Evolutionary conservation across 1,140 invertebrate species (phyloP).

Genomic region (Theocolax elegans): DNA sequence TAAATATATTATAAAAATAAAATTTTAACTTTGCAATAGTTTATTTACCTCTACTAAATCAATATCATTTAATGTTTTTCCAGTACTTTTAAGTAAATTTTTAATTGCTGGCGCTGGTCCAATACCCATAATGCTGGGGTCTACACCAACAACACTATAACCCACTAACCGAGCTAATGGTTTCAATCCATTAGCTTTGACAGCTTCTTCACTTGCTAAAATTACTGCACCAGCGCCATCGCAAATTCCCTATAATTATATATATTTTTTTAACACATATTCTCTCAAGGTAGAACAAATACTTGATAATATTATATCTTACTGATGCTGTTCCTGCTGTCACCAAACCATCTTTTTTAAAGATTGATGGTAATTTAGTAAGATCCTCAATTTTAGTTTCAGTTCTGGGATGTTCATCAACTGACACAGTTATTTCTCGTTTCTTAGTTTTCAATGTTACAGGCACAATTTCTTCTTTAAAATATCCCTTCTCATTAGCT

Average conservation of each 20-base stretch:
- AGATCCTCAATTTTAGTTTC: slow-evolving; percentile 87
- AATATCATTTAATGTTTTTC: slow-evolving; percentile 85
- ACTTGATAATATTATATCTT: slow-evolving; percentile 58
- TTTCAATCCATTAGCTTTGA: slow-evolving; percentile 82
- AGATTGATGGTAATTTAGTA: slow-evolving; percentile 86
- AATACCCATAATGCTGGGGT: slow-evolving; percentile 90
- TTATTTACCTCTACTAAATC: slow-evolving; percentile 88
- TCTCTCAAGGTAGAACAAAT: slow-evolving; percentile 11
- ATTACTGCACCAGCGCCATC: slow-evolving; percentile 95
- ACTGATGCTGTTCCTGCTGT: slow-evolving; percentile 96
- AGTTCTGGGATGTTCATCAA: slow-evolving; percentile 95
- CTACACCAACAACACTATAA: slow-evolving; percentile 83
- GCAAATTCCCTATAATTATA: slow-evolving; percentile 85
- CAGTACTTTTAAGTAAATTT: slow-evolving; percentile 78
- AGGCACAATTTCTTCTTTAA: slow-evolving; percentile 91
- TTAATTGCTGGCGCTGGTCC: slow-evolving; percentile 93
- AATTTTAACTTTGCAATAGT: not conserved
- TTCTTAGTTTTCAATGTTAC: slow-evolving; percentile 87
- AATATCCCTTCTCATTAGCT: slow-evolving; percentile 89
- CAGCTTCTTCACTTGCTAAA: slow-evolving; percentile 89
- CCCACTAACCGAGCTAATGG: slow-evolving; percentile 82
- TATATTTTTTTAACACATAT: not conserved
- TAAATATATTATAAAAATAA: not conserved
- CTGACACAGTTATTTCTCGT: slow-evolving; percentile 80
- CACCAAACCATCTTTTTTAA: slow-evolving; percentile 96